Evolutionary conservation across 2,888 invertebrate genomes (phyloP).

Genomic region (Matsumyia berberina): DNA sequence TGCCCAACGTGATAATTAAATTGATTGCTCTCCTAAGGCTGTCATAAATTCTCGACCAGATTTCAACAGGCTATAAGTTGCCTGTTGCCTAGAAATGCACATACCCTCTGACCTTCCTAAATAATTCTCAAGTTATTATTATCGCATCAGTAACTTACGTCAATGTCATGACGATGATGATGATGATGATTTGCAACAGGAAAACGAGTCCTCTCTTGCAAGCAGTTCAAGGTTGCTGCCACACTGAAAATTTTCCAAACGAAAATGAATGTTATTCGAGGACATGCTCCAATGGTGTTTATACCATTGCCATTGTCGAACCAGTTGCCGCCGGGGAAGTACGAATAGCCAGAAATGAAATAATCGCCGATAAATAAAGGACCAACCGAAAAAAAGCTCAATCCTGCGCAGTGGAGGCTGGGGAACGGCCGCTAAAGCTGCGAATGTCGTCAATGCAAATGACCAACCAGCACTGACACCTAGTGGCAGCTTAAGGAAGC

Average conservation of each 20-base stretch:
- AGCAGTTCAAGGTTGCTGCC: conserved; percentile 67
- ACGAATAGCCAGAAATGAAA: conserved; percentile 18
- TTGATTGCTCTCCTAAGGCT: conserved; percentile 46
- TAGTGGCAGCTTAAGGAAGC: conserved; percentile 49
- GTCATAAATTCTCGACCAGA: conserved; percentile 40
- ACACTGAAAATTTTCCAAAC: conserved; percentile 59
- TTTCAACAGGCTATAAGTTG: conserved; percentile 20
- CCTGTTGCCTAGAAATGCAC: background rate
- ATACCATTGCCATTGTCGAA: conserved; percentile 45
- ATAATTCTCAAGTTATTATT: conserved; percentile 64
- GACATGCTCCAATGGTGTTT: conserved; percentile 55
- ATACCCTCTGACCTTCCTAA: conserved; percentile 65
- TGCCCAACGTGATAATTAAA: conserved; percentile 54
- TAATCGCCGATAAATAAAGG: conserved; percentile 58
- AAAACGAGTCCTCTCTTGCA: conserved; percentile 30
- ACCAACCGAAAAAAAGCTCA: background rate
- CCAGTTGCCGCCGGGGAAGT: conserved; percentile 6
- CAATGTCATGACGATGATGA: conserved; percentile 55
- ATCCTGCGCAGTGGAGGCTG: conserved; percentile 37
- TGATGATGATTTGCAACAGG: conserved; percentile 13
- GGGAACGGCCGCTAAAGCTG: conserved; percentile 40
- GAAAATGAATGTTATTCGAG: conserved; percentile 59
- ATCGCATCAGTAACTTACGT: conserved; percentile 57
- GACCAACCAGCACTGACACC: conserved; percentile 42
- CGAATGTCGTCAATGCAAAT: conserved; percentile 52